Percentiles rank a stretch among this genome's conserved stretches.
Evolutionary conservation across 2,888 invertebrate species (phyloP).

Genomic region (Silvanus unidentatus): DNA sequence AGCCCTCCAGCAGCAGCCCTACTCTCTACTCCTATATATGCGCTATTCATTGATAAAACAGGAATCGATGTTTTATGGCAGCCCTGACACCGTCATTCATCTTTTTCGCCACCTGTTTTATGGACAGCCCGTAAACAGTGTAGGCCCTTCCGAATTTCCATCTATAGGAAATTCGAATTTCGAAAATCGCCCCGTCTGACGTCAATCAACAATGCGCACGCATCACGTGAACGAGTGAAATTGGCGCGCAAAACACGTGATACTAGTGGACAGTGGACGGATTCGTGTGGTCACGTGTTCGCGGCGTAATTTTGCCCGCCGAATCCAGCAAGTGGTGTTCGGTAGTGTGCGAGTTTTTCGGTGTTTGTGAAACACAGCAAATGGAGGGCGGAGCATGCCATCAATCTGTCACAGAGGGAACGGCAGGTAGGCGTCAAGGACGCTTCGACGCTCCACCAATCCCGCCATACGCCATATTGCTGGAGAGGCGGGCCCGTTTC

Average conservation of each 20-base stretch:
- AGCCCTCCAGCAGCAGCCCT: no score
- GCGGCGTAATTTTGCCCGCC: no score
- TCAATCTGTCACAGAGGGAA: constrained; percentile 41
- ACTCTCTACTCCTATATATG: no score
- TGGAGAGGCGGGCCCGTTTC: constrained; percentile 52
- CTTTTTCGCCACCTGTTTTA: constrained; percentile 35
- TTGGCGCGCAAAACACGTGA: constrained; percentile 28
- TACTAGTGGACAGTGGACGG: constrained; percentile 24
- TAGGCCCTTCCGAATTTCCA: no score
- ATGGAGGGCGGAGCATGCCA: constrained; percentile 26
- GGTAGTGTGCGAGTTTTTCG: constrained; percentile 35
- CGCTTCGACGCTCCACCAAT: constrained; percentile 51
- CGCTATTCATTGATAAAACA: constrained; percentile 27
- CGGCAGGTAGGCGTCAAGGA: constrained; percentile 45
- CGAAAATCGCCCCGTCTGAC: no score
- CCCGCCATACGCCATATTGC: constrained; percentile 61
- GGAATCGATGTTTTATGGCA: constrained; percentile 26
- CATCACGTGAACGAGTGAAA: constrained; percentile 22
- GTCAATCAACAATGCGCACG: no score
- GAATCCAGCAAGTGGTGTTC: constrained; percentile 39
- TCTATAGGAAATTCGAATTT: no score
- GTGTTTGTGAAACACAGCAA: constrained; percentile 13
- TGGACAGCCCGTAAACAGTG: constrained; percentile 31
- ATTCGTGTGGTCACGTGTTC: constrained; percentile 7
- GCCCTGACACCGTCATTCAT: constrained; percentile 32